A percentile compares a stretch with the other conserved stretches of the same genome.
phyloP scores from a whole-genome alignment of 1,140 invertebrate genomes.

The Elymnias hypermnestra region DNA sequence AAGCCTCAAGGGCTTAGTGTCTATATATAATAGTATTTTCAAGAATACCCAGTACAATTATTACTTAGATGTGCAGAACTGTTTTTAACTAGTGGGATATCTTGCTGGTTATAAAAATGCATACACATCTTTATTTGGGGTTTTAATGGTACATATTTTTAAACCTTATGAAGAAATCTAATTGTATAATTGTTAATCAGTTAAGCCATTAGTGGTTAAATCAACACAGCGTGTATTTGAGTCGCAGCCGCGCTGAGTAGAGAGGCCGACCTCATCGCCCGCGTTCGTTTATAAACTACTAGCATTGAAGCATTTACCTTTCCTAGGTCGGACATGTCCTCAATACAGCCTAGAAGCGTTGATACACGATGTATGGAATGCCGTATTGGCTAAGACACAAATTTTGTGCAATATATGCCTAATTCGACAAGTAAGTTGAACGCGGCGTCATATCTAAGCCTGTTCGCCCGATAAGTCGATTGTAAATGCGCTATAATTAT shows the following conservation, averaged over 20 bases:
- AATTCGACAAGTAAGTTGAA: slow-evolving; percentile 30
- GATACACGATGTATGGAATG: slow-evolving; percentile 68
- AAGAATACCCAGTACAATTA: too few species aligned
- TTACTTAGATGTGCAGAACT: too few species aligned
- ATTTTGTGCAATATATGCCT: slow-evolving; percentile 61
- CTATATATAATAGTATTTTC: too few species aligned
- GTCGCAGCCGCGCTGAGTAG: slow-evolving; percentile 48
- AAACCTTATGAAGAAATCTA: slow-evolving; percentile 7
- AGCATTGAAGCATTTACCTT: slow-evolving; percentile 70
- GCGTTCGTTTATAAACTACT: slow-evolving; percentile 39
- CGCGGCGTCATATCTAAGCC: slow-evolving; percentile 19
- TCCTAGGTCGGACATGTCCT: slow-evolving; percentile 68
- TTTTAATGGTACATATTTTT: background rate
- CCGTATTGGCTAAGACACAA: slow-evolving; percentile 54
- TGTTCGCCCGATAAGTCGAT: slow-evolving; percentile 15
- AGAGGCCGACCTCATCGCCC: slow-evolving; percentile 59
- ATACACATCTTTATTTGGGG: too few species aligned
- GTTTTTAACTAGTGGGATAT: too few species aligned
- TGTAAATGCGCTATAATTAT: slow-evolving; percentile 17
- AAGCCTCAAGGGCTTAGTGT: too few species aligned
- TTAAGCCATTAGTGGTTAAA: too few species aligned
- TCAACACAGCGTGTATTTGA: slow-evolving; percentile 55
- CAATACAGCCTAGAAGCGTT: slow-evolving; percentile 64
- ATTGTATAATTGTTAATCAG: too few species aligned
- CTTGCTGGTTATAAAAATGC: too few species aligned